Percentiles rank a stretch among this genome's conserved stretches.
phyloP scores from a whole-genome alignment of 2,113 vertebrate species.

The Marmota monax region DNA sequence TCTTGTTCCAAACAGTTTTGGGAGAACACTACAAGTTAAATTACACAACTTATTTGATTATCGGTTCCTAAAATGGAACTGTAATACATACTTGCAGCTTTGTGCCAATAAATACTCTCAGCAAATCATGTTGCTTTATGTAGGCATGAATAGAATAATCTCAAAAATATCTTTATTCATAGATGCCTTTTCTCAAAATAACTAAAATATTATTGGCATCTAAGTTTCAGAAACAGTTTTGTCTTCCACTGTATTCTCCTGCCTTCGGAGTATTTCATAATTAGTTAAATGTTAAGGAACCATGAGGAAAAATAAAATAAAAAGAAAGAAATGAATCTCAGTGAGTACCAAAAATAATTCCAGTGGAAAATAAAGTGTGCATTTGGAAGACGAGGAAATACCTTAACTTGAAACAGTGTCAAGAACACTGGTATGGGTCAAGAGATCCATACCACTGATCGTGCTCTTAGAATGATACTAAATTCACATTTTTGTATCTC shows the following conservation, averaged over 20 bases:
- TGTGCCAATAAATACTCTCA: background rate
- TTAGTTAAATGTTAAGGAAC: constrained; percentile 21
- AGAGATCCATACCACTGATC: background rate
- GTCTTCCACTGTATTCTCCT: background rate
- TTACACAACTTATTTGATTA: constrained; percentile 23
- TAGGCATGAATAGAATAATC: background rate
- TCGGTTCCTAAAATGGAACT: background rate
- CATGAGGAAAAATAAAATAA: background rate
- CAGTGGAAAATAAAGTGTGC: background rate
- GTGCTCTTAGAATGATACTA: background rate
- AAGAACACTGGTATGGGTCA: background rate
- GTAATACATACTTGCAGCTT: constrained; percentile 18
- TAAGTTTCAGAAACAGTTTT: background rate
- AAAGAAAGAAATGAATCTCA: background rate
- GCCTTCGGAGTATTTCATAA: constrained; percentile 29
- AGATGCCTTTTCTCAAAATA: background rate
- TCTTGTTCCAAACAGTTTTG: constrained; percentile 11
- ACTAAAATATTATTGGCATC: constrained; percentile 1
- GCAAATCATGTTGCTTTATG: background rate
- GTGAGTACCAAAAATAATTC: background rate
- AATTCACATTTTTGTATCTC: background rate
- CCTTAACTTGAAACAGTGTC: background rate
- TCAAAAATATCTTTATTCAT: background rate
- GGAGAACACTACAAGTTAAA: background rate
- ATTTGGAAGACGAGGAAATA: background rate